These are phyloP conservation scores for Phragmatobia fuliginosa DNA, from an alignment of 2,888 invertebrate species.

Conservation along the genomic window DNA sequence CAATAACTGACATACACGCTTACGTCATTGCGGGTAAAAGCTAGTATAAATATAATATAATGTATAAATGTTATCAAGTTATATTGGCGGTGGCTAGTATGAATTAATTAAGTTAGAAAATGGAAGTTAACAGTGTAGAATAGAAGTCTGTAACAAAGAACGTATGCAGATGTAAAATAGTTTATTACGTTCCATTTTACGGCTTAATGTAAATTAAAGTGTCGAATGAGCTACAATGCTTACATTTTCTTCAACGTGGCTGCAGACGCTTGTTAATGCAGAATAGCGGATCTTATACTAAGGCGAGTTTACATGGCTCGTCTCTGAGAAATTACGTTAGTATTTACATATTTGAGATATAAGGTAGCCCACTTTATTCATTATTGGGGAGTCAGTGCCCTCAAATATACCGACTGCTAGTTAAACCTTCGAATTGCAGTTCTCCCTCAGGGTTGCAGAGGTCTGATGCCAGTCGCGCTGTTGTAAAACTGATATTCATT, in stretches of 20 bases:
- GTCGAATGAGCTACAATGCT: not conserved
- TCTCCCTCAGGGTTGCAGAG: too few relatives aligned
- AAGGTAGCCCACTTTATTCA: too few relatives aligned
- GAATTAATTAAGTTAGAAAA: not conserved
- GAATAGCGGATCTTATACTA: not conserved
- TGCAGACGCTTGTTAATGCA: not conserved
- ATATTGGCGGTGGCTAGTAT: not conserved
- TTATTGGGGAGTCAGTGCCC: too few relatives aligned
- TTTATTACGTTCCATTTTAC: not conserved
- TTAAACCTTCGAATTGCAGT: too few relatives aligned
- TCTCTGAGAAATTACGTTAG: not conserved
- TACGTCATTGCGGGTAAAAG: too few relatives aligned
- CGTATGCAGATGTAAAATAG: not conserved
- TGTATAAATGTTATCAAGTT: too few relatives aligned
- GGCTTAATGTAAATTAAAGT: conserved; percentile 8
- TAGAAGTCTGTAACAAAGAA: not conserved
- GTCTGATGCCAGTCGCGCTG: too few relatives aligned
- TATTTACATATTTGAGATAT: too few relatives aligned
- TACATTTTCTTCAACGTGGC: not conserved
- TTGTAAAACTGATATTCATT: too few relatives aligned
- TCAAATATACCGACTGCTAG: too few relatives aligned
- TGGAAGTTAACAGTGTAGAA: not conserved
- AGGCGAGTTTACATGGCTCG: not conserved
- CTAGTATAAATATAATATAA: too few relatives aligned
- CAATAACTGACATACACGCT: too few relatives aligned